A percentile compares a stretch with the other conserved stretches of the same genome.
phyloP scores from a whole-genome alignment of 2,888 invertebrate genomes.

The Trileptium ribeirensis region DNA sequence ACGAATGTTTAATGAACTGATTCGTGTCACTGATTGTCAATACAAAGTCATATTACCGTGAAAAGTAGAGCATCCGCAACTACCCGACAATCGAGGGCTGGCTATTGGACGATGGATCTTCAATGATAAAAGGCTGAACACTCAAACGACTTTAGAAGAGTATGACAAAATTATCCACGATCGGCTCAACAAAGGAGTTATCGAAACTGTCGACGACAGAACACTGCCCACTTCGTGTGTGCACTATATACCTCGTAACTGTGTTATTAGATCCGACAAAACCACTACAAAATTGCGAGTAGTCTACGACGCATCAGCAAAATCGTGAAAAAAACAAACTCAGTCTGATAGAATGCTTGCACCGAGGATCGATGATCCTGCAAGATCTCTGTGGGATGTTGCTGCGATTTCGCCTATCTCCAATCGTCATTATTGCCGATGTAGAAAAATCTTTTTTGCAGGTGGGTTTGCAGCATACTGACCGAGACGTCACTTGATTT shows the following conservation, averaged over 20 bases:
- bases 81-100: background rate
- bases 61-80: background rate
- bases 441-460: conserved; percentile 40
- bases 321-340: too few relatives aligned
- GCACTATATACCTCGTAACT: background rate
- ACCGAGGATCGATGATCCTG: background rate
- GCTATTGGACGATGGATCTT: background rate
- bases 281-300: background rate
- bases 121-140: background rate
- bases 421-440: conserved; percentile 21
- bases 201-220: too few relatives aligned
- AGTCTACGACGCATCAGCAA: too few relatives aligned
- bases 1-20: background rate
- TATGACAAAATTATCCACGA: background rate
- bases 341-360: too few relatives aligned
- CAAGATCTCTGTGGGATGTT: background rate
- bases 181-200: too few relatives aligned
- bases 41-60: conserved; percentile 3
- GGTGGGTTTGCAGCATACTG: conserved; percentile 26
- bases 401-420: background rate
- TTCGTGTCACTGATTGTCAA: background rate
- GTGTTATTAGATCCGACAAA: background rate
- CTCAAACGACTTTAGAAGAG: background rate
- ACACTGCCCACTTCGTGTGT: too few relatives aligned
- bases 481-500: conserved; percentile 27